Base-by-base conservation (phyloP, 2,797 vertebrate genomes). In the Phoxinus dragarum region DNA sequence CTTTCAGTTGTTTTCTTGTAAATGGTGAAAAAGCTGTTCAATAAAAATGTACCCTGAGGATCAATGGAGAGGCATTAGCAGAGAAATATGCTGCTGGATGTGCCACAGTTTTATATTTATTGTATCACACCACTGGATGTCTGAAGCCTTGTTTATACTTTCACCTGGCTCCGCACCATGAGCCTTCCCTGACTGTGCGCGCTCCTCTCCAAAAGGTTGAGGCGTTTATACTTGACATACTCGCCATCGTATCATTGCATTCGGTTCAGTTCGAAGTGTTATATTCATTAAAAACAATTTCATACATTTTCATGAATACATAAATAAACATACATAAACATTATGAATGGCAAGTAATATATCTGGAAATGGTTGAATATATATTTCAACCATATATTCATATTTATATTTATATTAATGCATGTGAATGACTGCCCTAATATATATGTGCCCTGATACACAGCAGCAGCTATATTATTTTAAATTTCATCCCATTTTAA, bases 1-100 rank as follows among this genome's bases (percentile, higher is more conserved):
- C n/a, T 77, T 77, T 84, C 49, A 56, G 64, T 54, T 44, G 17
- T 77, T 54, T 68, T 47, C 82, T 44, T 69, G 36, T 73, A 84
- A 64, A 68, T 59, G 47, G 56, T 42, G 49, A 77, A 77, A 44
- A n/a, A 52, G 16, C 10, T 16, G 17, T 54, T 84, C 36, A 78
- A 59, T 69, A 56, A 31, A 77, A 77, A 34, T 69, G 47, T 16
- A 42, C n/a, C 54, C 61, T 52, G 12, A 40, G 47, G 11, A 54
- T 84, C 61, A 84, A 34, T 84, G 49, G 12, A 14, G 17, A 77
- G 9, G 23, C 36, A 68, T 77, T 68, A 68, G 59, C 16, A 40
- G 82, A 54, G 61, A 84, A 77, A 67, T 56, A 66, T 16, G 8
- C 34, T 52, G 34, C 34, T 44, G 14, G 19, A 38, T 76, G 47